Base-by-base conservation (phyloP, 2,113 vertebrate genomes). In the Leuciscus idus region DNA sequence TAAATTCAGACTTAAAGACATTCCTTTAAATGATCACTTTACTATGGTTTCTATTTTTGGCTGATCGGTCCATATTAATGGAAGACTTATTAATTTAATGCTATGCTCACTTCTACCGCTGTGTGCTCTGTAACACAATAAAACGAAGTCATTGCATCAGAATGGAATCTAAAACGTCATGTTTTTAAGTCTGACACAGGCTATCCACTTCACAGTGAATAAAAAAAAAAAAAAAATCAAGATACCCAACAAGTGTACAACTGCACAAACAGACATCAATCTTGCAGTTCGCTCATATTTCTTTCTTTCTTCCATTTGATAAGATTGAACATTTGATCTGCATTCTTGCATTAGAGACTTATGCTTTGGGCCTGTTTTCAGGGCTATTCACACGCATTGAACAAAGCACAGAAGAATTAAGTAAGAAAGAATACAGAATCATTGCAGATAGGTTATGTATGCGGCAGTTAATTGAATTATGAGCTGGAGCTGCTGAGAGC, bases 1-100 rank as follows among this genome's bases (percentile, higher is more conserved):
- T 89, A 89, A 91, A 88, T 26, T 88, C 87, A 89, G 86, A 90
- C 87, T 81, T 88, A 91, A 87, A 83, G 68, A 92, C 92, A 91
- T 91, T 91, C 86, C 76, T 82, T 52, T 88, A 87, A 89, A 86
- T 81, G 77, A 87, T 89, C 48, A 13, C 57, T 88, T 91, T 84
- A 77, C 88, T 89, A 84, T 30, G 81, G 64, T 88, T 81, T 92
- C 81, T 87, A 84, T 81, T 91, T 91, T 87, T 89, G 89, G 86
- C 86, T 88, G 86, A 84, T 91, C 86, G 83, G 77, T 88, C 86
- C 39, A 55, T 28, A 66, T 77, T 61, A 83, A 77, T 80, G 79
- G 85, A 86, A 86, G 78, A 86, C 78, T 36, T 43, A 55, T 50
- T 81, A 0, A 52, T 75, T 68, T 62, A 62, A 46, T 23, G 62